These are phyloP conservation scores for Upupa epops DNA, from an alignment of 2,113 vertebrate species.

Conservation along the genomic window DNA sequence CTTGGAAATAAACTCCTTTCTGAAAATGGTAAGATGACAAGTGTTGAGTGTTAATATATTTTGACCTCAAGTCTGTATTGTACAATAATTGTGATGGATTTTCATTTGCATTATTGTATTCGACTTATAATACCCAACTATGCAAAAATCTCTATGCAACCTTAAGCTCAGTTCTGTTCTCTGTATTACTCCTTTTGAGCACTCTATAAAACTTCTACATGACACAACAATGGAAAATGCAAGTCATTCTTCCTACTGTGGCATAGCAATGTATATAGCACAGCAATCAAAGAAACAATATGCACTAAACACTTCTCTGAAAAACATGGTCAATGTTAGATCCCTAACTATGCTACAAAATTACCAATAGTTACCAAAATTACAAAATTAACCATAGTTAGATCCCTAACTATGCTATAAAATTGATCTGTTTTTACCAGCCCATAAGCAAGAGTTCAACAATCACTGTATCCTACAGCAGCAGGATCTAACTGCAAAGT, in stretches of 20 bases:
- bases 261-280: background rate
- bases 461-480: background rate
- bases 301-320: background rate
- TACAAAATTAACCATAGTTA: too few relatives aligned
- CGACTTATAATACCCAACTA: background rate
- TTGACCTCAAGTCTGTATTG: background rate
- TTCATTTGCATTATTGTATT: background rate
- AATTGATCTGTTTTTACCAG: background rate
- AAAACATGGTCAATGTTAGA: background rate
- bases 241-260: background rate
- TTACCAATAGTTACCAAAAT: too few relatives aligned
- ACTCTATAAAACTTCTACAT: background rate
- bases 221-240: background rate
- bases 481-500: background rate
- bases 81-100: background rate
- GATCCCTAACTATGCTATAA: background rate
- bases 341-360: too few relatives aligned
- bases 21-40: constrained; percentile 52
- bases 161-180: background rate
- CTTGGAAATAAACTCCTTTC: constrained; percentile 85
- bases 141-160: background rate
- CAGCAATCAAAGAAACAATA: background rate
- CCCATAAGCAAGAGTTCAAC: background rate
- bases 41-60: background rate
- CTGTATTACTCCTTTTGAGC: background rate